Conservation (phyloP, 1,140 invertebrate genomes). For the Portunus trituberculatus region DNA sequence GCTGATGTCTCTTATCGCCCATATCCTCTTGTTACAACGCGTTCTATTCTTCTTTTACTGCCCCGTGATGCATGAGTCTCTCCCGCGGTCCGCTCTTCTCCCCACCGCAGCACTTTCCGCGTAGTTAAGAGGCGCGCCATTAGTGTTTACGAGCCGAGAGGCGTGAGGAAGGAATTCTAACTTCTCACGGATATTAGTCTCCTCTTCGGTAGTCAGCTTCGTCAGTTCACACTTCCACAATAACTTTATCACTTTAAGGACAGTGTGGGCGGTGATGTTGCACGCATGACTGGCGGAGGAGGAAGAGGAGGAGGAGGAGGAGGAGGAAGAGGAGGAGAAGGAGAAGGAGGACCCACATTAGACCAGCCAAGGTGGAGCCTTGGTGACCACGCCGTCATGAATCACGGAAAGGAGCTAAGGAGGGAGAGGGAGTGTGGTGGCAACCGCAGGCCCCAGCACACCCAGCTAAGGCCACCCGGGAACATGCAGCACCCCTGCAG, state of each 20-base stretch:
- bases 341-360: neutral
- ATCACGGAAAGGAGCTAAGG: neutral
- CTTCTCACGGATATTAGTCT: conserved; percentile 22
- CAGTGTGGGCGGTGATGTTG: neutral
- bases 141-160: conserved; percentile 18
- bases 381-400: neutral
- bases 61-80: conserved; percentile 6
- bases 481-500: neutral
- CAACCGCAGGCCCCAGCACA: neutral
- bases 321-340: neutral
- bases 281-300: neutral
- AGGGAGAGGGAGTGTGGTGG: neutral
- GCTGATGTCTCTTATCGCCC: neutral
- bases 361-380: neutral
- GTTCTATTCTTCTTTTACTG: conserved; percentile 23
- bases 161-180: conserved; percentile 20
- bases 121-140: conserved; percentile 18
- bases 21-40: neutral
- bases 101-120: neutral
- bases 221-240: neutral
- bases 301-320: neutral
- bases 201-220: neutral
- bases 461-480: neutral
- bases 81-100: neutral
- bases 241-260: neutral